Base-by-base conservation (phyloP, 2,797 vertebrate species). In the Sebastes iracundus region DNA sequence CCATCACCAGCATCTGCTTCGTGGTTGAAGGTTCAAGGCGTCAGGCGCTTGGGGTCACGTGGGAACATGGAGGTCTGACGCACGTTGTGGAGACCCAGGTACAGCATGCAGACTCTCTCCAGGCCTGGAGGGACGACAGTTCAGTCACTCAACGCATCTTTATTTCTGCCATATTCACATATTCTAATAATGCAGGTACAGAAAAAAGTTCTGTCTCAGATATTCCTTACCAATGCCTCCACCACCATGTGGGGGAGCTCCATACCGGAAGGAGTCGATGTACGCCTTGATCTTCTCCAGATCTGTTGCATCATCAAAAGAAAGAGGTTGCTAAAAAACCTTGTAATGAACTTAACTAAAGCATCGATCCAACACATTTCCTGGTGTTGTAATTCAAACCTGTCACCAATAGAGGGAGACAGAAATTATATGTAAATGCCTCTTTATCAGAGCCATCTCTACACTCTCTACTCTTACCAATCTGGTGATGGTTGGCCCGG, bases 31-130 rank as follows among this genome's bases (percentile, higher is more conserved):
- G 28, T 84, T 96, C 94, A 99, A 69, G 99, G 99, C 0, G 98
- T 99, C 77, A 99, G 96, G 78, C 99, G 96, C 84, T 99, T 99
- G 64, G 99, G 98, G 88, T 99, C 99, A 64, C 99, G 97, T 0
- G 99, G 99, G 94, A 99, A 99, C 98, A 99, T 99, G 86, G 98
- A 99, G 56, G 99, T 99, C 93, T 99, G 98, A 1, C 98, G 98
- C 23, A 99, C 93, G 2, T 99, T 99, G 94, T 98, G 98, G 75
- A 99, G 91, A 32, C 99, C 99, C 33, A 99, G 95, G 90, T 98
- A 99, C 85, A 99, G 94, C 99, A 99, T 99, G 80, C 97, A 99
- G 25, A 99, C 98, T 91, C 99, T 96, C 95, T 99, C 99, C 93
- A 99, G 94, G 77, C 99, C 99, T 99, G 85, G 12, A 35, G 59